phyloP scores from a whole-genome alignment of 1,140 invertebrate genomes.

The Ceratosolen fusciceps region DNA sequence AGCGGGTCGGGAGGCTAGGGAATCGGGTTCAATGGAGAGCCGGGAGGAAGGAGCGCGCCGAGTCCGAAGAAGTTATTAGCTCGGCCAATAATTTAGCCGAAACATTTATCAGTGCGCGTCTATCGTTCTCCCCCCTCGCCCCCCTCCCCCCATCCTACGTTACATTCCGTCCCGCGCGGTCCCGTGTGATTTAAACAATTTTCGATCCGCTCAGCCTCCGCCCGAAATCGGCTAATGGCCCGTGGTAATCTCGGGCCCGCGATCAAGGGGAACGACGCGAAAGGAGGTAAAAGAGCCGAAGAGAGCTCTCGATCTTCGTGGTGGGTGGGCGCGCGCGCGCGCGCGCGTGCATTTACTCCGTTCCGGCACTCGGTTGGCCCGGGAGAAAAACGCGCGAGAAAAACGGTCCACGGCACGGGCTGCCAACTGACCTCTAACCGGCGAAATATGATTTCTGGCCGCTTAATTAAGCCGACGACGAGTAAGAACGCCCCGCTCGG shows the following conservation, averaged over 20 bases:
- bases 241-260: not conserved
- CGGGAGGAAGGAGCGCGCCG: too few species aligned
- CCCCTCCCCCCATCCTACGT: too few species aligned
- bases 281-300: not conserved
- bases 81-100: not conserved
- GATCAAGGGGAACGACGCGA: constrained; percentile 2
- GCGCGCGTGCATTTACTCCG: too few species aligned
- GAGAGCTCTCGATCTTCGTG: too few species aligned
- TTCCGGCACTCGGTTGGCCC: not conserved
- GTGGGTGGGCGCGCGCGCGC: too few species aligned
- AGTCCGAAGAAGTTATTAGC: not conserved
- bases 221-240: constrained; percentile 39
- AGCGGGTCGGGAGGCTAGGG: too few species aligned
- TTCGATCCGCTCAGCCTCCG: constrained; percentile 14
- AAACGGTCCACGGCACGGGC: not conserved
- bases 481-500: not conserved
- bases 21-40: too few species aligned
- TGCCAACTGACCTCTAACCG: constrained; percentile 40
- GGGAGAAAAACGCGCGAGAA: not conserved
- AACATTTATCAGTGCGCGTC: constrained; percentile 20
- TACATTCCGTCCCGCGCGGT: too few species aligned
- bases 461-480: constrained; percentile 57
- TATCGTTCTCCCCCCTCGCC: constrained; percentile 1
- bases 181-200: constrained; percentile 27
- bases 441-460: constrained; percentile 59